Conservation (phyloP, 1,140 invertebrate genomes). For the Phortica variegata region DNA sequence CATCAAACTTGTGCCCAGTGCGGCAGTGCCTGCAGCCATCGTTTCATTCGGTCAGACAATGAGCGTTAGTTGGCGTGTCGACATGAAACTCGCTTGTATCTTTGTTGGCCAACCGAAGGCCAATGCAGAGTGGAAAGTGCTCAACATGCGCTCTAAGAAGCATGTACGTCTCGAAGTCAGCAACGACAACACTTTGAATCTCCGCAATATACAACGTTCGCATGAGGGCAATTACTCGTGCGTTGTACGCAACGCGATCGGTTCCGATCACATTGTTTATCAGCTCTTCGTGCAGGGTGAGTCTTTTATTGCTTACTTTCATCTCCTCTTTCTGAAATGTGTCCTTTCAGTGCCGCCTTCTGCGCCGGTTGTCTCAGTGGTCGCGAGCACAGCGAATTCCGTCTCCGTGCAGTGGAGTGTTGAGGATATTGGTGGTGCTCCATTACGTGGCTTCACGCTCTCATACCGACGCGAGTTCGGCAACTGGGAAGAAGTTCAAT, state of each 20-base stretch:
- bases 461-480: conserved; percentile 65
- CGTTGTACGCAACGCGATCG: conserved; percentile 62
- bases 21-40: conserved; percentile 64
- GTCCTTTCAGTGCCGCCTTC: conserved; percentile 64
- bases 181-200: conserved; percentile 63
- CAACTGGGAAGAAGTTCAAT: conserved; percentile 64
- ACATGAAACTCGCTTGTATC: conserved; percentile 63
- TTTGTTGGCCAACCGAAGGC: conserved; percentile 64
- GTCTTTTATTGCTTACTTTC: background rate
- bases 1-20: conserved; percentile 60
- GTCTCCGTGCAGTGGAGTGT: conserved; percentile 70
- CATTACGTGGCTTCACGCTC: conserved; percentile 65
- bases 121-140: conserved; percentile 60
- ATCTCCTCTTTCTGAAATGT: conserved; percentile 4
- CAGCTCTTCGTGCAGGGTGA: conserved; percentile 63
- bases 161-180: conserved; percentile 57
- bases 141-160: conserved; percentile 34
- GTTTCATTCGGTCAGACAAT: conserved; percentile 63
- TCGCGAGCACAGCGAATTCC: conserved; percentile 67
- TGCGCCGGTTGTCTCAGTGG: conserved; percentile 67
- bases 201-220: conserved; percentile 61
- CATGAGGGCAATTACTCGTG: conserved; percentile 71
- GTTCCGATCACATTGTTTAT: conserved; percentile 65
- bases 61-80: conserved; percentile 60
- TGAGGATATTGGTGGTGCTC: conserved; percentile 66